Base-by-base conservation (phyloP, 2,888 invertebrate genomes). In the Conus canariensis region DNA sequence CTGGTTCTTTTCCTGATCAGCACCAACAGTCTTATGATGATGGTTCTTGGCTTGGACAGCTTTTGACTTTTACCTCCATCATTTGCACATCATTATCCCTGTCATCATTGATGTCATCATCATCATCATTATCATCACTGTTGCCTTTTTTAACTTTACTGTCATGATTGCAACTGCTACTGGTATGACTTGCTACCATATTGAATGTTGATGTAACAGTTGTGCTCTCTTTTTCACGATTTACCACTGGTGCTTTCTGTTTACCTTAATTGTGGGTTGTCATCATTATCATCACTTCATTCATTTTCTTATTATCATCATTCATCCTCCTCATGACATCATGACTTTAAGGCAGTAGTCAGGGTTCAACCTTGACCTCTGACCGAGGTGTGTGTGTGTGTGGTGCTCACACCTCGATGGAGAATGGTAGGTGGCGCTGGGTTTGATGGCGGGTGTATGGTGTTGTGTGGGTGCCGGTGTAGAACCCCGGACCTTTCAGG, bases 401-500 rank as follows among this genome's bases (percentile, higher is more conserved):
- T 45, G 45, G 45, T 45, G 45, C 45, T 45, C 45, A 45, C 45
- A 45, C 45, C 45, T 45, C 45, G 45, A 45, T 45, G 45, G 45
- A 45, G 45, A 45, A 45, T 45, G 45, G 45, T 45, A 45, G 80
- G 14, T 30, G 25, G 30, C 30, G 30, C 30, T 56, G 30, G 4
- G n/a, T 25, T 74, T 59, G 58, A 25, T 64, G 45, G 58, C 64
- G 64, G 10, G 64, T 64, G 16, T 56, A 58, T 88, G 85, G 30
- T 88, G 85, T 16, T 91, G 88, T 86, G 82, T 85, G 60, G 16
- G n/a, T 45, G 88, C 80, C 56, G 90, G 86, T 87, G 85, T 91
- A 91, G 91, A 90, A 45, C 90, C 91, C 80, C 90, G 56, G 64
- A 88, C 67, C 67, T 91, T 90, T 88, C 90, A 90, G 80, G 91